A percentile compares a stretch with the other conserved stretches of the same genome.
These are phyloP conservation scores for Ypsolopha scabrella DNA, from an alignment of 2,888 invertebrate species.

Conservation along the genomic window DNA sequence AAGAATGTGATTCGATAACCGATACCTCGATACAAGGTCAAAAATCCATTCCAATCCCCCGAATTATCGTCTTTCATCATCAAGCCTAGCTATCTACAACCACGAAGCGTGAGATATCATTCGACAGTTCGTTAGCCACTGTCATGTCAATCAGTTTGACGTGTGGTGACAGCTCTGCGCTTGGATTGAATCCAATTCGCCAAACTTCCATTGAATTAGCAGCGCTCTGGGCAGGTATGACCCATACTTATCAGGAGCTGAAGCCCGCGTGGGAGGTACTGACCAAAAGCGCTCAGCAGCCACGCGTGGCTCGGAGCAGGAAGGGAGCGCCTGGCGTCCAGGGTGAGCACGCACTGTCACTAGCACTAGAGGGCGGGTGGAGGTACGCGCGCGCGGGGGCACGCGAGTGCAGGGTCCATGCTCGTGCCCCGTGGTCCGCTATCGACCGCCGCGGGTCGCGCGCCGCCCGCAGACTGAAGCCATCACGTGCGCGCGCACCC, in stretches of 20 bases:
- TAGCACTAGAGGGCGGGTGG: constrained; percentile 23
- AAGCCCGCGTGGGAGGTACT: constrained; percentile 17
- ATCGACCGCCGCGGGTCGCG: constrained; percentile 64
- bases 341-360: constrained; percentile 29
- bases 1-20: no score
- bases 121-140: no score
- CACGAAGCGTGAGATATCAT: no score
- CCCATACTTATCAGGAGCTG: neutral
- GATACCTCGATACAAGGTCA: no score
- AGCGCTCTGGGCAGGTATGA: no score
- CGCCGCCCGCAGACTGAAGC: constrained; percentile 57
- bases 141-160: no score
- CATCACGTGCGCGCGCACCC: constrained; percentile 53
- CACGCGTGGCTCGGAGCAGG: constrained; percentile 15
- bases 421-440: constrained; percentile 26
- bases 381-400: constrained; percentile 1
- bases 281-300: constrained; percentile 36
- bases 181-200: no score
- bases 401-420: neutral
- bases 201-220: no score
- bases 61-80: no score
- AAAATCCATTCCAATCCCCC: no score
- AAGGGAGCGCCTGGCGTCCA: constrained; percentile 2
- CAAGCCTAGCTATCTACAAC: no score
- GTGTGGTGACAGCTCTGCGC: no score